These are phyloP conservation scores for Marasmarcha lunaedactyla DNA, from an alignment of 2,888 invertebrate species.

Conservation along the genomic window DNA sequence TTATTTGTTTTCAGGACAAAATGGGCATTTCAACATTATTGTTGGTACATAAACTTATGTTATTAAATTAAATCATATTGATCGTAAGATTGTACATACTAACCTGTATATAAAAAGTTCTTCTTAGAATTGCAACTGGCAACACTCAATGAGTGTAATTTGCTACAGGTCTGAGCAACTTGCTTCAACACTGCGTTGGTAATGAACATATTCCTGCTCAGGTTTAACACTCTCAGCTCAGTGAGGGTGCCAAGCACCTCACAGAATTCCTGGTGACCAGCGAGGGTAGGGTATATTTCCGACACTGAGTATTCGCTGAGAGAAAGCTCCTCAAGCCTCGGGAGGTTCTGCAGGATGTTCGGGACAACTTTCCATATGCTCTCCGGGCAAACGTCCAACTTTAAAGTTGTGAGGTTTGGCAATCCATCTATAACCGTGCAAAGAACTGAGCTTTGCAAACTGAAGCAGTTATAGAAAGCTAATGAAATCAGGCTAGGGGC, in stretches of 20 bases:
- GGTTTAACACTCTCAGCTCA: constrained; percentile 50
- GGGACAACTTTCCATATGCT: constrained; percentile 53
- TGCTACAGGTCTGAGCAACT: constrained; percentile 53
- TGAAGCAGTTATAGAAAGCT: constrained; percentile 54
- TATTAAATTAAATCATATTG: too few relatives aligned
- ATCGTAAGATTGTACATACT: too few relatives aligned
- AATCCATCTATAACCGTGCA: constrained; percentile 37
- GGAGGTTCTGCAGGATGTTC: constrained; percentile 38
- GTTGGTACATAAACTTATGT: too few relatives aligned
- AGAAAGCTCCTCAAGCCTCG: constrained; percentile 42
- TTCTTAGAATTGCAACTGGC: constrained; percentile 48
- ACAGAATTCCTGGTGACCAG: constrained; percentile 38
- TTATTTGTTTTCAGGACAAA: too few relatives aligned
- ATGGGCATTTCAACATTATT: too few relatives aligned
- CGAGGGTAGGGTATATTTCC: constrained; percentile 23
- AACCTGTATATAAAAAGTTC: constrained; percentile 12
- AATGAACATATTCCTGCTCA: constrained; percentile 55
- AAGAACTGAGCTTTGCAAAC: constrained; percentile 47
- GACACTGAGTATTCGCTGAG: constrained; percentile 42
- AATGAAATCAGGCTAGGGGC: constrained; percentile 34
- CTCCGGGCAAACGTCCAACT: constrained; percentile 41
- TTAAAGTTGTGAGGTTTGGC: constrained; percentile 35
- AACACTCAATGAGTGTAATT: constrained; percentile 53
- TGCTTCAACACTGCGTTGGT: constrained; percentile 62
- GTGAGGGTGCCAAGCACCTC: constrained; percentile 42